Conservation (phyloP, 2,797 vertebrate species). For the Tympanoctomys barrerae region DNA sequence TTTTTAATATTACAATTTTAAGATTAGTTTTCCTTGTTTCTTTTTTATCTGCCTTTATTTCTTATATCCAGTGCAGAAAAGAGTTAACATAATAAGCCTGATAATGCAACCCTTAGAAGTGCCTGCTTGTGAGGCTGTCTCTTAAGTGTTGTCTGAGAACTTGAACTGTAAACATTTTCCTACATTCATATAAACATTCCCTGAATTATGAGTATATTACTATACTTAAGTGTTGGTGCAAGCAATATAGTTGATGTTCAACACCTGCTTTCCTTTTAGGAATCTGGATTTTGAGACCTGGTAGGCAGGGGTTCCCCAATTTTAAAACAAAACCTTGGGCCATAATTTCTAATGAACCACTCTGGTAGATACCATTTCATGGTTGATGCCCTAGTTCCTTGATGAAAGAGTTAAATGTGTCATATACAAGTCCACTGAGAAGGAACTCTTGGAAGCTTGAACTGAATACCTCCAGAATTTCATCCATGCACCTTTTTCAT, state of each 20-base stretch:
- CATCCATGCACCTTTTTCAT: not conserved
- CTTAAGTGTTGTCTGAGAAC: not conserved
- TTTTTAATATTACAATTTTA: not conserved
- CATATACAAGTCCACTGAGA: not conserved
- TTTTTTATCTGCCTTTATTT: not conserved
- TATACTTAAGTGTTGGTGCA: constrained; percentile 37
- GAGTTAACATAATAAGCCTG: not conserved
- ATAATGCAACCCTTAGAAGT: not conserved
- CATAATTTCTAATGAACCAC: not conserved
- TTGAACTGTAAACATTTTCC: constrained; percentile 40
- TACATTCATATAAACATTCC: not conserved
- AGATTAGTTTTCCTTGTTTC: not conserved
- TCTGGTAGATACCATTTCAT: not conserved
- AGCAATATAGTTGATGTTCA: constrained; percentile 27
- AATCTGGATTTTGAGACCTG: not conserved
- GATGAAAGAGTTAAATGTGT: not conserved
- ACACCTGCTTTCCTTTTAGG: constrained; percentile 34
- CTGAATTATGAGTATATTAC: not conserved
- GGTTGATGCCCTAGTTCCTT: not conserved
- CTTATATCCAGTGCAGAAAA: not conserved
- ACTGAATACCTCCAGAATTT: not conserved
- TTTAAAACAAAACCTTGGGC: not conserved
- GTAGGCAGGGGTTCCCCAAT: not conserved
- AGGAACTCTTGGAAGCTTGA: not conserved
- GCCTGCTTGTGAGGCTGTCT: not conserved